Evolutionary conservation across 1,140 invertebrate species (phyloP), one percentile per base, ranked within the genome.

Genomic region (Arion vulgaris): DNA sequence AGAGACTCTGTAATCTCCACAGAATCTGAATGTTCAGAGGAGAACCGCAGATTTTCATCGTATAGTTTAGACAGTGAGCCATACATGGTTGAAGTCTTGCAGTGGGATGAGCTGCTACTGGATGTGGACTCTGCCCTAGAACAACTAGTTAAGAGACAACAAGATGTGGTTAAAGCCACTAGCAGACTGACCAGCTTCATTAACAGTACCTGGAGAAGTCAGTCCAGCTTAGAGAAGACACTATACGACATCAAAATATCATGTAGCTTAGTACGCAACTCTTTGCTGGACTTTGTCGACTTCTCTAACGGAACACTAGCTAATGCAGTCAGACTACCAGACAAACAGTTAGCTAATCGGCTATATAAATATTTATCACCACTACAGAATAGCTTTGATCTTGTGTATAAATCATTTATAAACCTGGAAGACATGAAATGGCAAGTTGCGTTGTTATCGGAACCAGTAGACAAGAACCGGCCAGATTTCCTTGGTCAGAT

Each of bases 221-320:
- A 94, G 75, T 94, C 95, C 45, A 95, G 95, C 88, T 93, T 97
- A 80, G 95, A 96, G 83, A 93, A 94, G 38, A 90, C 90, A 76
- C 73, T 93, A 9, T 95, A 96, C 92, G 96, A 97, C 86, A 95
- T 98, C 17, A 96, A 96, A 92, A 93, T 96, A 74, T 95, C 95
- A 11, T 96, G 95, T 36, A 93, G 95, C 4, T 93, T 95, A 80
- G 92, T 98, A 5, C 94, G 95, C 82, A 95, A 95, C 7, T 95
- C 95, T 1, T 91, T 98, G 15, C 95, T 96, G 87, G 96, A 98
- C 91, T 94, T 98, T 71, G 94, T 96, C 0, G 95, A 97, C 84
- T 98, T 98, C 91, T 95, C 96, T 0, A 95, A 97, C 92, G 96
- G 97, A 57, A 94, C 96, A 19, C 92, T 97, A 83, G 97, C 96